Evolutionary conservation across 1,140 invertebrate species (phyloP).

Genomic region (Chymomyza costata): DNA sequence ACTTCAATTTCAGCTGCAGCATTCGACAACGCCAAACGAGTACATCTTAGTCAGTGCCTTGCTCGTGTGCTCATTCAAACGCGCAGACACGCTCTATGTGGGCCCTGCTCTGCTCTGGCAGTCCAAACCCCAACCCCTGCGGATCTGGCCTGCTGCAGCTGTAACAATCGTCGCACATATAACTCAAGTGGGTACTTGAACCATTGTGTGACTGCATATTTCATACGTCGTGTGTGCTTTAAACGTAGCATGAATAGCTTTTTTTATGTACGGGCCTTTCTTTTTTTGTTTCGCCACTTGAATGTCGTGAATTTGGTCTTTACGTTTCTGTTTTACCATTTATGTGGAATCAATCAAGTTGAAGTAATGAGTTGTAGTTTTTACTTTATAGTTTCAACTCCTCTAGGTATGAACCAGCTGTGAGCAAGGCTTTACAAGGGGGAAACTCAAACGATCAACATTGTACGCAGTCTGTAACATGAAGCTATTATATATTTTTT

Average conservation of each 20-base stretch:
- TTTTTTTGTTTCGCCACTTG: slow-evolving; percentile 19
- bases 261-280: slow-evolving; percentile 27
- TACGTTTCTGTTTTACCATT: slow-evolving; percentile 27
- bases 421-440: slow-evolving; percentile 14
- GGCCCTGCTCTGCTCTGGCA: too few relatives aligned
- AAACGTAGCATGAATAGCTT: slow-evolving; percentile 32
- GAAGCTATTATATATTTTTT: too few relatives aligned
- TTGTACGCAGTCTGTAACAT: too few relatives aligned
- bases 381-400: slow-evolving; percentile 16
- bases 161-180: too few relatives aligned
- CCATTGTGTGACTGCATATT: slow-evolving; percentile 35
- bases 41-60: too few relatives aligned
- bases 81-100: too few relatives aligned
- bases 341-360: slow-evolving; percentile 46
- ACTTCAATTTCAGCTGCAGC: slow-evolving; percentile 18
- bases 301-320: slow-evolving; percentile 23
- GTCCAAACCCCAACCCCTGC: too few relatives aligned
- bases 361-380: slow-evolving; percentile 61
- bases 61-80: too few relatives aligned
- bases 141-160: too few relatives aligned
- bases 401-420: slow-evolving; percentile 7
- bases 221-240: slow-evolving; percentile 1
- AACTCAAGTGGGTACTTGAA: slow-evolving; percentile 46
- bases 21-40: too few relatives aligned
- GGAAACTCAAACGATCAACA: too few relatives aligned